These are phyloP conservation scores for Plutomurus gul DNA, from an alignment of 1,140 invertebrate genomes.

Conservation along the genomic window DNA sequence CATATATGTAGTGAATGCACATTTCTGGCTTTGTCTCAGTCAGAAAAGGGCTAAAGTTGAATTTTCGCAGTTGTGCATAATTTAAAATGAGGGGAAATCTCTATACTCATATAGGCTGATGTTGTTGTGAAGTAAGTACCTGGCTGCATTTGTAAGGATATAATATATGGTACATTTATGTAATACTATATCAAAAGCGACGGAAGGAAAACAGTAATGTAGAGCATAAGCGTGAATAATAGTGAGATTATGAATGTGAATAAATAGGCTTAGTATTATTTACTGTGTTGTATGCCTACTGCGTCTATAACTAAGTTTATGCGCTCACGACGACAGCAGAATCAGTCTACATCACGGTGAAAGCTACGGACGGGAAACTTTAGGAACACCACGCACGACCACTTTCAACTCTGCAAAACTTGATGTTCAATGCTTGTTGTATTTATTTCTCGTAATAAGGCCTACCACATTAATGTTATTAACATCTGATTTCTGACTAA, in stretches of 20 bases:
- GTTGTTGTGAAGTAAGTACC: neutral
- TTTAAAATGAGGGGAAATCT: neutral
- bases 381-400: no score
- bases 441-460: no score
- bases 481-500: no score
- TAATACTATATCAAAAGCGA: constrained; percentile 8
- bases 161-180: no score
- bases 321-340: no score
- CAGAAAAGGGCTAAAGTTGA: neutral
- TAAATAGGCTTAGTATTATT: constrained; percentile 28
- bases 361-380: no score
- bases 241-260: constrained; percentile 24
- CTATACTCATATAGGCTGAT: neutral
- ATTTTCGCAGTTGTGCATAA: neutral
- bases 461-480: no score
- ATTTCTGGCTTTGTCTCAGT: neutral
- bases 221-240: constrained; percentile 19
- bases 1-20: neutral
- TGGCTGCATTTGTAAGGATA: no score
- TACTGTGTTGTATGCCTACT: neutral
- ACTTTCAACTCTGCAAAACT: no score
- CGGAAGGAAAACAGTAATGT: neutral
- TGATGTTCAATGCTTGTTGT: no score
- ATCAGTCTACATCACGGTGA: no score
- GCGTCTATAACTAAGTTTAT: neutral